Conservation (phyloP, 1,140 invertebrate genomes). For the Temnothorax nylanderi region DNA sequence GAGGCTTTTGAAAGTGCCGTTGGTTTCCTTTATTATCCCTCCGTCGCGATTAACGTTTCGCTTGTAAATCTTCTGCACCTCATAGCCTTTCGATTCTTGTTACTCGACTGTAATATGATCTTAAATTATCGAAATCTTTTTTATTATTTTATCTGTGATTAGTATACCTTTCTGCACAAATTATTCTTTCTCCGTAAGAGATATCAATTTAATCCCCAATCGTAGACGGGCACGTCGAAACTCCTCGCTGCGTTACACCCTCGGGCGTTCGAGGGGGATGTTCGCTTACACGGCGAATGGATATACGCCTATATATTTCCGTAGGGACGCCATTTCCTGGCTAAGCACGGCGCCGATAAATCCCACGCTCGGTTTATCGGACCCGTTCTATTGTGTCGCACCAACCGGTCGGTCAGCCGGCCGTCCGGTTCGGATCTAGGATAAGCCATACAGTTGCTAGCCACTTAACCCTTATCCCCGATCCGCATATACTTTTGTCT, state of each 20-base stretch:
- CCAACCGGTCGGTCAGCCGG: slow-evolving; percentile 43
- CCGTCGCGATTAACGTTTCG: not conserved
- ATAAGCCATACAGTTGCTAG: slow-evolving; percentile 46
- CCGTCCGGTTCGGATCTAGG: slow-evolving; percentile 20
- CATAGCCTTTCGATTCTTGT: not conserved
- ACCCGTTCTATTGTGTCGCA: slow-evolving; percentile 72
- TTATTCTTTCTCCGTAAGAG: not conserved
- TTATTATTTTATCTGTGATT: not conserved
- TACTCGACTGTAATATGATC: not conserved
- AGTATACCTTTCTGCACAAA: not conserved
- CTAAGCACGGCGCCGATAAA: slow-evolving; percentile 71
- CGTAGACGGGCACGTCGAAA: not conserved
- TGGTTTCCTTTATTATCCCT: not conserved
- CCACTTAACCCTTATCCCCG: slow-evolving; percentile 45
- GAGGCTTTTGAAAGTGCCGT: not conserved
- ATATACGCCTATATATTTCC: slow-evolving; percentile 58
- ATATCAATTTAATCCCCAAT: slow-evolving; percentile 16
- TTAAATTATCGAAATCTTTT: not conserved
- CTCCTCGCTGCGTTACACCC: slow-evolving; percentile 14
- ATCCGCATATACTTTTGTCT: slow-evolving; percentile 6
- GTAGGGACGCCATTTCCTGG: slow-evolving; percentile 70
- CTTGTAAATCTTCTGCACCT: not conserved
- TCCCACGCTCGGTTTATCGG: slow-evolving; percentile 75
- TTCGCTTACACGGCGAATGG: slow-evolving; percentile 13
- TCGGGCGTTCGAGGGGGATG: slow-evolving; percentile 21